Conservation (phyloP, 2,113 vertebrate species). For the Xenotilapia leptura region DNA sequence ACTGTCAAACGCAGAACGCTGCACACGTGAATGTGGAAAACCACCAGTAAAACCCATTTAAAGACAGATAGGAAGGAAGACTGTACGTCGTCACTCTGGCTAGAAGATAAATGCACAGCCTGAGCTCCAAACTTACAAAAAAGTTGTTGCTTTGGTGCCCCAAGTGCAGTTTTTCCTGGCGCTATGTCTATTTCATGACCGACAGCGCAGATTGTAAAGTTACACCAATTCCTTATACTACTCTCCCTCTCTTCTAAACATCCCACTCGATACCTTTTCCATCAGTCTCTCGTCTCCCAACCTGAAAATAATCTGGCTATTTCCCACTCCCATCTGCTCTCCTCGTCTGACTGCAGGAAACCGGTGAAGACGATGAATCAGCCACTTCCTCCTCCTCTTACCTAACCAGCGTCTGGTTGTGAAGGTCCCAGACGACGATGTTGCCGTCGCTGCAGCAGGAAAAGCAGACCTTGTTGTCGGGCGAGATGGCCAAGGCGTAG, state of each 20-base stretch:
- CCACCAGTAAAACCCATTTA: not conserved
- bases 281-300: not conserved
- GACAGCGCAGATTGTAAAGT: not conserved
- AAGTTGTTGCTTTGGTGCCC: not conserved
- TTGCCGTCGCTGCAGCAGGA: no score
- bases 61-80: not conserved
- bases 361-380: not conserved
- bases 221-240: not conserved
- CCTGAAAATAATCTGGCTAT: not conserved
- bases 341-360: not conserved
- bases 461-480: no score
- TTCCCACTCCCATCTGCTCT: not conserved
- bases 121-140: not conserved
- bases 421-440: no score
- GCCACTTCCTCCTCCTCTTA: not conserved
- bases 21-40: not conserved
- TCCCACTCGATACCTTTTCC: not conserved
- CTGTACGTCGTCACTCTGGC: not conserved
- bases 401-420: no score
- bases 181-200: not conserved
- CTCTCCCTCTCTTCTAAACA: not conserved
- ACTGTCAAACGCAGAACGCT: not conserved
- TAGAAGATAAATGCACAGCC: not conserved
- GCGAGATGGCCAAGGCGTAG: fast-evolving
- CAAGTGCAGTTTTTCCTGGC: not conserved